A percentile compares a stretch with the other conserved stretches of the same genome.
phyloP scores from a whole-genome alignment of 2,113 vertebrate genomes.

The Cathartes aura region DNA sequence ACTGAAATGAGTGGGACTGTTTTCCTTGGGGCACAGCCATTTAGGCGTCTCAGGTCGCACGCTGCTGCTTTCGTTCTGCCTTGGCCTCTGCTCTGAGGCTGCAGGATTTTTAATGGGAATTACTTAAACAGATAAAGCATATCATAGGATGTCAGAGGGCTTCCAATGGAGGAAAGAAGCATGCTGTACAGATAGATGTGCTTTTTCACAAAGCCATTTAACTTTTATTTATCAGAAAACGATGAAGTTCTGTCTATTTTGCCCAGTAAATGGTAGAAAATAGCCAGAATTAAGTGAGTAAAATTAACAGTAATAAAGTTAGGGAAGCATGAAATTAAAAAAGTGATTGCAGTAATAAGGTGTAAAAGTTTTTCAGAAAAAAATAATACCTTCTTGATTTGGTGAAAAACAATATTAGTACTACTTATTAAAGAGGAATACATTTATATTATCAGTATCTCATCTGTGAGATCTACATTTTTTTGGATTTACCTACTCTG shows the following conservation, averaged over 20 bases:
- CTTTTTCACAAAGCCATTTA: not conserved
- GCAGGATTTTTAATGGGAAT: not conserved
- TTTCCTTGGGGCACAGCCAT: not conserved
- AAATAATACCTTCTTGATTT: slow-evolving; percentile 13
- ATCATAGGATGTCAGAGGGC: not conserved
- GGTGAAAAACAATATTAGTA: not conserved
- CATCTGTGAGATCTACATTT: not conserved
- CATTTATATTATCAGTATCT: not conserved
- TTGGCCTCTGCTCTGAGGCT: not conserved
- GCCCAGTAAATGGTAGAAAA: slow-evolving; percentile 47
- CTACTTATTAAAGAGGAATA: slow-evolving; percentile 5
- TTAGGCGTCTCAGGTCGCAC: rapidly evolving
- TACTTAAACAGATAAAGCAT: not conserved
- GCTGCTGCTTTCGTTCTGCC: not conserved
- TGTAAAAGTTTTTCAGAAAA: slow-evolving; percentile 30
- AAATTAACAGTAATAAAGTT: slow-evolving; percentile 76
- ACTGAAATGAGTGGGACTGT: not conserved
- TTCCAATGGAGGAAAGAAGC: not conserved
- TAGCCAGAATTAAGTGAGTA: slow-evolving; percentile 54
- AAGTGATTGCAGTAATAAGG: slow-evolving; percentile 52
- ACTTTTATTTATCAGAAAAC: not conserved
- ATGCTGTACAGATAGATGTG: not conserved
- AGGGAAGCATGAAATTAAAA: slow-evolving; percentile 77
- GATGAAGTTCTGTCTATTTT: not conserved
- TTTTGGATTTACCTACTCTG: not conserved